Conservation (phyloP, 2,797 vertebrate genomes). For the Platalea minor region DNA sequence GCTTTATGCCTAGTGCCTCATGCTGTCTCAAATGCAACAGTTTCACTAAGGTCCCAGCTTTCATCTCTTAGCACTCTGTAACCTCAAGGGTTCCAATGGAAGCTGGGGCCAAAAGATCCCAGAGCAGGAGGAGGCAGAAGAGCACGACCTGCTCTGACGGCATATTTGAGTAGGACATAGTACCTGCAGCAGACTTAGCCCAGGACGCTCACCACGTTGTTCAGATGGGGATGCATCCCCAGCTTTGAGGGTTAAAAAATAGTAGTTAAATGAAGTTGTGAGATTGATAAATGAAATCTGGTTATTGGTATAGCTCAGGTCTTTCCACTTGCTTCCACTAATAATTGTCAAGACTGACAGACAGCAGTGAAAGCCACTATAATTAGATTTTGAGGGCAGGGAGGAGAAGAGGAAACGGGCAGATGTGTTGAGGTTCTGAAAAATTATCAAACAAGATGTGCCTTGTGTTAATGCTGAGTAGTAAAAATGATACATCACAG, state of each 20-base stretch:
- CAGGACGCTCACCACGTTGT: fast-evolving
- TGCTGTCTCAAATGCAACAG: not conserved
- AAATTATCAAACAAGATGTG: not conserved
- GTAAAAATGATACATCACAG: not conserved
- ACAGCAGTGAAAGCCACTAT: not conserved
- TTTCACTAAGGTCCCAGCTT: not conserved
- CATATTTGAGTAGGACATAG: not conserved
- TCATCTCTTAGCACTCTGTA: not conserved
- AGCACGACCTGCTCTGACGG: fast-evolving
- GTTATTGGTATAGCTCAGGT: not conserved
- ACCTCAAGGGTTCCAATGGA: not conserved
- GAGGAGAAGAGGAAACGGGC: not conserved
- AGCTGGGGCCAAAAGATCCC: not conserved
- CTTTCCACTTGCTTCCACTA: not conserved
- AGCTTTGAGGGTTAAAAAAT: not conserved
- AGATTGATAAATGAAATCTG: not conserved
- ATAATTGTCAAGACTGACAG: not conserved
- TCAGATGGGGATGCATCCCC: not conserved
- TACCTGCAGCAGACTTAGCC: not conserved
- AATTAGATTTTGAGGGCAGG: not conserved
- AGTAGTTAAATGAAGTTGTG: not conserved
- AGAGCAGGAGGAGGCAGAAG: not conserved
- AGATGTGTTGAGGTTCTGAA: not conserved
- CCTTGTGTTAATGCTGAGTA: not conserved
- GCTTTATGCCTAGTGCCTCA: not conserved